Base-by-base conservation (phyloP, 2,888 invertebrate genomes). In the Polymixis flavicincta region DNA sequence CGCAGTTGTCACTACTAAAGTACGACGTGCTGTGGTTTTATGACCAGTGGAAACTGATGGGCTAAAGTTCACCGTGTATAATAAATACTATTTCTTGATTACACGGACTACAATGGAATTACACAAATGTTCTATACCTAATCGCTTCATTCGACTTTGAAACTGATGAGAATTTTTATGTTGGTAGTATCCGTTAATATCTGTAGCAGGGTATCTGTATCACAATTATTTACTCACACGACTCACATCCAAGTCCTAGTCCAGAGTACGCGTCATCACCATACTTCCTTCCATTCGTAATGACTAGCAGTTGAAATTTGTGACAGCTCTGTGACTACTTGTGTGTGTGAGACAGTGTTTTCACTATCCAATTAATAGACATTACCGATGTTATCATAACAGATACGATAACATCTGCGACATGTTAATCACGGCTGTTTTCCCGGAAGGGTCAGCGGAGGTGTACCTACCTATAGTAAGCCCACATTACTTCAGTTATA, bases 1-100 rank as follows among this genome's bases (percentile, higher is more conserved):
- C 25, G 5, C 22, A 59, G 50, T 72, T 72, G 45, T 28, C 80
- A 60, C 80, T 45, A 19, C 9, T 52, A 14, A 60, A 57, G 8
- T 32, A n/a, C 9, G 52, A 6, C 25, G 5, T 11, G 22, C 4
- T 61, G 54, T 11, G 66, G 75, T 76, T 76, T 81, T 8, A 37
- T 71, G 6, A 25, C 8, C 14, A 71, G 22, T 52, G 32, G 25
- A 5, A 75, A 71, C 7, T 25, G 42, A 19, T 25, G 19, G 11
- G 19, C 28, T 55, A 14, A 19, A 45, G 7, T 52, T 59, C 19
- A 14, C 8, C 2, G 5, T 57, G 17, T 13, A 6, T 11, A 50
- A 22, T 25, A 22, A 50, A 22, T 25, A 22, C 13, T 32, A 32
- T 32, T 54, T 67, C 42, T 4, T 2, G 2, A 32, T 32, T 32